A percentile compares a stretch with the other conserved stretches of the same genome.
These are phyloP conservation scores for Psylliodes chrysocephalus DNA, from an alignment of 2,888 invertebrate species.

Conservation along the genomic window DNA sequence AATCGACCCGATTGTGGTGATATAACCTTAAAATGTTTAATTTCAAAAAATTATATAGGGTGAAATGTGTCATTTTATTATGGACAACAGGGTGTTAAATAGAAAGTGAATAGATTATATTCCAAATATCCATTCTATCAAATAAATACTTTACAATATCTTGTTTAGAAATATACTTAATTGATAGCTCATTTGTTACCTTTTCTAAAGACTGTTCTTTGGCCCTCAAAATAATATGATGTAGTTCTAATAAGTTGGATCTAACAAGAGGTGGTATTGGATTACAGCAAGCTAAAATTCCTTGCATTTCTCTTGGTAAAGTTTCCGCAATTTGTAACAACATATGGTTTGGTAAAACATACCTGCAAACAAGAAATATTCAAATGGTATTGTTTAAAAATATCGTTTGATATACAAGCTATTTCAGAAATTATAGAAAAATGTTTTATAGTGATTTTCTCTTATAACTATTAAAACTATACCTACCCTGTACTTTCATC, in stretches of 20 bases:
- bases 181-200: conserved; percentile 53
- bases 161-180: background rate
- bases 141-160: background rate
- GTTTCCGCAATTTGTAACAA: conserved; percentile 87
- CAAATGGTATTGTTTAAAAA: background rate
- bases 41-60: too few relatives aligned
- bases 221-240: conserved; percentile 76
- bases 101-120: too few relatives aligned
- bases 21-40: too few relatives aligned
- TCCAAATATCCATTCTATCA: too few relatives aligned
- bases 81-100: too few relatives aligned
- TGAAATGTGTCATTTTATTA: too few relatives aligned
- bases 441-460: too few relatives aligned
- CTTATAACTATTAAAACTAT: too few relatives aligned
- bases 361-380: conserved; percentile 66
- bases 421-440: too few relatives aligned
- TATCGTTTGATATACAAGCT: too few relatives aligned
- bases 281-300: conserved; percentile 91
- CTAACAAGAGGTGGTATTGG: conserved; percentile 84
- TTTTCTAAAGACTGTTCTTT: conserved; percentile 75
- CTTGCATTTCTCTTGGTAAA: conserved; percentile 91
- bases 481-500: conserved; percentile 89
- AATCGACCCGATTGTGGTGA: too few relatives aligned
- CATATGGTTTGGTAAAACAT: conserved; percentile 97
- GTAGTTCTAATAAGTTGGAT: conserved; percentile 68